Evolutionary conservation across 2,113 vertebrate genomes (phyloP), one percentile per base, ranked within the genome.

Genomic region (Callopanchax toddi): DNA sequence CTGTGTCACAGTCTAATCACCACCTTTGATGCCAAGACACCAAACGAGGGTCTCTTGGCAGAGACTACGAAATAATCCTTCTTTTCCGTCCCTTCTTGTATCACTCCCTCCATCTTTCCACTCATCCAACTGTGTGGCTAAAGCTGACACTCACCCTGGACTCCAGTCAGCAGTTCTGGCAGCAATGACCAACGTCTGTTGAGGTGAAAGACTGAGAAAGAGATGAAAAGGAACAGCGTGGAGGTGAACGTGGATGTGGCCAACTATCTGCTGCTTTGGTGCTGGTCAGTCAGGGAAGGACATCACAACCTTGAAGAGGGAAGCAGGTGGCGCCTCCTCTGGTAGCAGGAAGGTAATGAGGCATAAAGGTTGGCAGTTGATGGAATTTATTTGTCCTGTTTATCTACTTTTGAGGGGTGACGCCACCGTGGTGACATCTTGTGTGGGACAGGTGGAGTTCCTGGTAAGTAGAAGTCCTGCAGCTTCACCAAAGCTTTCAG

Each of bases 111-210:
- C 60, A 60, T 79, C 65, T 74, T 74, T 74, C 71, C 78, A 70
- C 26, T 45, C 50, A 39, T 78, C 85, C 85, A 67, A 85, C 86
- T 85, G 87, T 81, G 83, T 81, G 83, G 79, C 71, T 70, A 75
- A 89, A 88, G 80, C 80, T 80, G 87, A 85, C 85, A 79, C 73
- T 71, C 74, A 71, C 80, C 67, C 78, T 57, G 60, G 74, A 79
- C 63, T 72, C 63, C 77, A 73, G 66, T 82, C 84, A 69, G 81
- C 81, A 69, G 57, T 73, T 79, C 57, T 89, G 87, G 89, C 86
- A 79, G 11, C 15, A 32, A 53, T 50, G 51, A 21, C 66, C 23
- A 63, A 62, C 64, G 70, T 79, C 76, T 86, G 81, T 81, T 67
- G 64, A 54, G 67, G 57, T 59, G 53, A 62, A 64, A 21, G 36